Conservation (phyloP, 2,888 invertebrate species). For the Catocala fraxini region DNA sequence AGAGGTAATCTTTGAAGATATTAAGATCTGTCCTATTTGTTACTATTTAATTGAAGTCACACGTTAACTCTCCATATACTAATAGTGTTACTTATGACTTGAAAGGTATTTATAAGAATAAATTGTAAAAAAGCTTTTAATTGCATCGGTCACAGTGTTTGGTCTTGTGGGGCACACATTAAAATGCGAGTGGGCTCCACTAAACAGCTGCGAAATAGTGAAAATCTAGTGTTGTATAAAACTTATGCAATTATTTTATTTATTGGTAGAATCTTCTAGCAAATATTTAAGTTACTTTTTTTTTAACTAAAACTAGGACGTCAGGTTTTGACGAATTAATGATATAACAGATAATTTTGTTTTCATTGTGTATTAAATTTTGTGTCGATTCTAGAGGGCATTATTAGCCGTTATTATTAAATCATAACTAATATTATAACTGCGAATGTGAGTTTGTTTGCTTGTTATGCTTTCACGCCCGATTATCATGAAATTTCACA, state of each 20-base stretch:
- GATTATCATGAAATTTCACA: too few species aligned
- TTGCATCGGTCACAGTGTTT: slow-evolving; percentile 66
- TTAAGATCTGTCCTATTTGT: too few species aligned
- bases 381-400: too few species aligned
- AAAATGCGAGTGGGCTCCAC: slow-evolving; percentile 60
- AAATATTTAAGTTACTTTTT: neutral
- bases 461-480: too few species aligned
- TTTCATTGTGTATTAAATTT: too few species aligned
- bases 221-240: slow-evolving; percentile 62
- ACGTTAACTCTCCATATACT: slow-evolving; percentile 31
- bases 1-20: too few species aligned
- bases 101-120: slow-evolving; percentile 29
- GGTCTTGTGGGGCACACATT: slow-evolving; percentile 68
- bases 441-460: too few species aligned
- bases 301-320: too few species aligned
- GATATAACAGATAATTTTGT: too few species aligned
- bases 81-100: slow-evolving; percentile 14
- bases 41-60: neutral
- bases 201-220: slow-evolving; percentile 55
- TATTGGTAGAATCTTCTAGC: slow-evolving; percentile 3
- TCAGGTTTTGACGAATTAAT: too few species aligned
- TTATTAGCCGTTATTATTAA: too few species aligned
- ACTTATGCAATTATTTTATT: slow-evolving; percentile 57
- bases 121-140: slow-evolving; percentile 57
- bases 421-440: too few species aligned